Base-by-base conservation (phyloP, 2,113 vertebrate species). In the Anguilla rostrata region DNA sequence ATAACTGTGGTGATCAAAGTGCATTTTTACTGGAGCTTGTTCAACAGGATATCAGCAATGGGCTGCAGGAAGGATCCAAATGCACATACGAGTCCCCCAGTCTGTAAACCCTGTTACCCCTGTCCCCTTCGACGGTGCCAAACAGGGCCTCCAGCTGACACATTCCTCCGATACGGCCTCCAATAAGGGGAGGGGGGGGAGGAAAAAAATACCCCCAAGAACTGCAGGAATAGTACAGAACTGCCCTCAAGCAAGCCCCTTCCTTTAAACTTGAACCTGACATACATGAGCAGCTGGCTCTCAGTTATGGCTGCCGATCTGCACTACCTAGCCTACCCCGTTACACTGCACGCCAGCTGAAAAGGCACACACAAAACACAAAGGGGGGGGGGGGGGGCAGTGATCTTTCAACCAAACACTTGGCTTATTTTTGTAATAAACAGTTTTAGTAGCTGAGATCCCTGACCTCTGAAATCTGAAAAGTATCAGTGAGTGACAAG, bases 201-300 rank as follows among this genome's bases (percentile, higher is more conserved):
- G 18, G 18, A 66, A 66, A 22, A 26, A 66, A 22, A 66, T 8
- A 66, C 22, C 60, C 60, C 22, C 18, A 20, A 66, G 60, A 3
- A 80, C 78, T 41, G 78, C 26, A 82, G 16, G 11, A n/a, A 41
- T 49, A 41, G 80, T 26, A 43, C 40, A 22, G 40, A 11, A 41
- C 40, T 83, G 53, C n/a, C 82, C 82, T 63, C 53, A 18, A 29
- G 41, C 82, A 57, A 63, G 63, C 82, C 39, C 34, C 53, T 26
- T 49, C 53, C 49, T 83, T 63, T 60, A 57, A 12, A 60, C 49
- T 43, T 83, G 49, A 57, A 60, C 82, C 82, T 83, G 82, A 40
- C 82, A 29, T 83, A 15, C 6, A 60, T 39, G 15, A 60, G 56
- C 82, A 83, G 82, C 82, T 39, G 29, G 14, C 16, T 18, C 8